Evolutionary conservation across 2,797 vertebrate species (phyloP).

Genomic region (Rhinophrynus dorsalis): DNA sequence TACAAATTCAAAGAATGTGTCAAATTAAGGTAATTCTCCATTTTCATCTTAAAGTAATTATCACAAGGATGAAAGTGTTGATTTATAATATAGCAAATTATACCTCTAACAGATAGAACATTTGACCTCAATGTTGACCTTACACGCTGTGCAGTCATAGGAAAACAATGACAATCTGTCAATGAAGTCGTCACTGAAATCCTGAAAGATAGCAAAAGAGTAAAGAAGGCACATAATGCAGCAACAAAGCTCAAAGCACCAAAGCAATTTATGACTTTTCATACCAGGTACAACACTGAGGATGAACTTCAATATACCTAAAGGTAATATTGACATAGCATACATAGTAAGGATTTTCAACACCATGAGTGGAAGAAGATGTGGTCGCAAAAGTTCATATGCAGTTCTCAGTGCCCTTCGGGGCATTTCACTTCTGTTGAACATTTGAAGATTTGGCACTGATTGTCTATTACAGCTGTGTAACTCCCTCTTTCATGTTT

Average conservation of each 20-base stretch:
- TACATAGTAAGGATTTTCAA: not conserved
- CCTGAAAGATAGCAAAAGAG: not conserved
- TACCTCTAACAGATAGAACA: not conserved
- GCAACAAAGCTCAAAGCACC: not conserved
- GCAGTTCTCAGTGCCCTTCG: too few relatives aligned
- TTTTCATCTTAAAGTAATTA: constrained; percentile 2
- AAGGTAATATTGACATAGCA: constrained; percentile 11
- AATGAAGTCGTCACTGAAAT: not conserved
- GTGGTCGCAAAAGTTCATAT: not conserved
- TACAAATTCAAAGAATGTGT: constrained; percentile 8
- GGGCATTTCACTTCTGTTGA: too few relatives aligned
- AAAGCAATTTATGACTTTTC: not conserved
- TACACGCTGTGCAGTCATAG: not conserved
- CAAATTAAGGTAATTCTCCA: not conserved
- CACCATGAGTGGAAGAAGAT: not conserved
- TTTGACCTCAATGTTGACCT: constrained; percentile 11
- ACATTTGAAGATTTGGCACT: too few relatives aligned
- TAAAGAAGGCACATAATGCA: not conserved
- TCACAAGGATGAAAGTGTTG: constrained; percentile 5
- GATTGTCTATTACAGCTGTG: too few relatives aligned
- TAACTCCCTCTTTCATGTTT: too few relatives aligned
- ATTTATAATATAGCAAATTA: constrained; percentile 16
- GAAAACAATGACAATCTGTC: constrained; percentile 4
- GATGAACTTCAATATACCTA: not conserved
- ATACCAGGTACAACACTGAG: not conserved